A percentile compares a stretch with the other conserved stretches of the same genome.
These are phyloP conservation scores for Rhamphomyia laevipes DNA, from an alignment of 2,888 invertebrate genomes.

Conservation along the genomic window DNA sequence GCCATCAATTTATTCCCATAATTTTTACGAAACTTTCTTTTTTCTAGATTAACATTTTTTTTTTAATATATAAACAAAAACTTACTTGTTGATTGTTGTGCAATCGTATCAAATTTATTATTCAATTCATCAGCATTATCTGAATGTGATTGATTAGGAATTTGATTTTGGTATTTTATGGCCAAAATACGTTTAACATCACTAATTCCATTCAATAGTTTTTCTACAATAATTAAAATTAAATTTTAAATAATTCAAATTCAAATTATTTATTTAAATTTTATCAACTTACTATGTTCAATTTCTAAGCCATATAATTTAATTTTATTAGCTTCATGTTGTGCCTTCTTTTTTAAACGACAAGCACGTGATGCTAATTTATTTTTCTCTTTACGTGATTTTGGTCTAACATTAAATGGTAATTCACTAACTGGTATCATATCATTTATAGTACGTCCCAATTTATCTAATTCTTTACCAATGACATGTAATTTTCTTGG, in stretches of 20 bases:
- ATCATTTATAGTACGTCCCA: slow-evolving; percentile 84
- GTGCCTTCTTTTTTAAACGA: slow-evolving; percentile 95
- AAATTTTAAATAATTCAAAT: slow-evolving; percentile 13
- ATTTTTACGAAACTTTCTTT: too few relatives aligned
- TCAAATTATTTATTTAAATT: slow-evolving; percentile 20
- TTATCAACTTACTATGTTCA: slow-evolving; percentile 93
- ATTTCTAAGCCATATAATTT: slow-evolving; percentile 86
- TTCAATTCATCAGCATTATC: slow-evolving; percentile 53
- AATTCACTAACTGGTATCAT: slow-evolving; percentile 93
- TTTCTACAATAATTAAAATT: slow-evolving; percentile 41
- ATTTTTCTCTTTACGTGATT: slow-evolving; percentile 95
- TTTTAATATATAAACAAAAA: too few relatives aligned
- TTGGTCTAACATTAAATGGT: slow-evolving; percentile 77
- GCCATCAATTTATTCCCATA: too few relatives aligned
- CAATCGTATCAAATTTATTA: slow-evolving; percentile 56
- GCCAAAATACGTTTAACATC: slow-evolving; percentile 66
- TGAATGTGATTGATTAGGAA: slow-evolving; percentile 7
- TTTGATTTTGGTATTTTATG: slow-evolving; percentile 42
- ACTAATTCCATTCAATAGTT: slow-evolving; percentile 61
- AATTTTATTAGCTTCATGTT: slow-evolving; percentile 96
- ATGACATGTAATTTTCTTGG: slow-evolving; percentile 82
- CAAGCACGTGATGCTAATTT: slow-evolving; percentile 95
- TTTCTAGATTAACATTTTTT: neutral
- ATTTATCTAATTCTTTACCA: slow-evolving; percentile 83
- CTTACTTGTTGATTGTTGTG: slow-evolving; percentile 61